Evolutionary conservation across 2,888 invertebrate genomes (phyloP), one percentile per base, ranked within the genome.

Genomic region (Lissonota sp.): DNA sequence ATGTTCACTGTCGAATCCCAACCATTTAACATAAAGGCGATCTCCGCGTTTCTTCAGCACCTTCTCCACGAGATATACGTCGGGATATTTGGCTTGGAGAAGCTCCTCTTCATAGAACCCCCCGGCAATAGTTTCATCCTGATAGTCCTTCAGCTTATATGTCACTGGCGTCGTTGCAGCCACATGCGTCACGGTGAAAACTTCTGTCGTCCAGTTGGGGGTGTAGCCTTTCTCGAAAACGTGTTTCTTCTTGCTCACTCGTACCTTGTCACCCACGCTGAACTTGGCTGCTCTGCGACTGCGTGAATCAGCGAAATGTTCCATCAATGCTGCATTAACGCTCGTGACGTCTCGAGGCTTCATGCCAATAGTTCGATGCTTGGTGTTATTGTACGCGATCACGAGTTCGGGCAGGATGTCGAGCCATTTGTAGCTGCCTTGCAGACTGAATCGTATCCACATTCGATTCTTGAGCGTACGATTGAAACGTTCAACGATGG

Each of bases 351-450:
- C 86, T 51, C 44, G 76, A 4, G 91, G 90, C 72, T 83, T 86
- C 86, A 90, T 89, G 70, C 84, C 84, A 70, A 90, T 91, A 46
- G 89, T 91, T 40, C 86, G 80, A 87, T 92, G 90, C 80, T 86
- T 87, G n/a, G 76, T 84, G 70, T 87, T 74, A 80, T 92, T 92
- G 79, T 91, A 92, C 46, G 49, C 37, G 6, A 58, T 37, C 5
- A 80, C 57, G 49, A 75, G 71, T 42, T 79, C 55, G 6, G 67
- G 58, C 58, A 85, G 60, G 67, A 83, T 79, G 39, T 80, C 64
- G 16, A 81, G 8, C 83, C 84, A 85, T 57, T 81, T 80, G 64
- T 86, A 84, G 10, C n/a, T 82, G 5, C 73, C 80, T 6, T 69
- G 79, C 14, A 83, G 44, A 58, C 80, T 80, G 14, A 83, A 79